A percentile compares a stretch with the other conserved stretches of the same genome.
Evolutionary conservation across 2,113 vertebrate species (phyloP).

Genomic region (Cariama cristata): DNA sequence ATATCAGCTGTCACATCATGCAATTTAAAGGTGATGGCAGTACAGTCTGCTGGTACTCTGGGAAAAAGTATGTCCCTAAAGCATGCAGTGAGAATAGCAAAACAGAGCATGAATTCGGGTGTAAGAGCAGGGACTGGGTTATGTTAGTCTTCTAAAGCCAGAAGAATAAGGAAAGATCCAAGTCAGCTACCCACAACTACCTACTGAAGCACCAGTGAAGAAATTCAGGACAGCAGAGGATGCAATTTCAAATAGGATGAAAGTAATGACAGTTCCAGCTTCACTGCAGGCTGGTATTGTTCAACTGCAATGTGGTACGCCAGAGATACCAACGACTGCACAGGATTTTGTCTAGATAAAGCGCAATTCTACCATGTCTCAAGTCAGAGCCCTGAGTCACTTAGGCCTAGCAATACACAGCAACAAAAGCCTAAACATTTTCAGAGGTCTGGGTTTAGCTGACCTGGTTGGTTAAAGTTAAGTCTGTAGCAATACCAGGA

Average conservation of each 20-base stretch:
- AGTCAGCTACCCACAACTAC: not conserved
- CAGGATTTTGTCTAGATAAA: not conserved
- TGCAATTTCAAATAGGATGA: not conserved
- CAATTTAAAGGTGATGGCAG: not conserved
- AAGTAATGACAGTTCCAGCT: not conserved
- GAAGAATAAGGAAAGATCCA: not conserved
- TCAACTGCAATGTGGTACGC: not conserved
- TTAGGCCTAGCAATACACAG: not conserved
- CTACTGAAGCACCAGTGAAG: not conserved
- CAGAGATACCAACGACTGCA: not conserved
- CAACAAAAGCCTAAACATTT: not conserved
- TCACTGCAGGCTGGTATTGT: too few species aligned
- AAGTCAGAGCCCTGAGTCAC: not conserved
- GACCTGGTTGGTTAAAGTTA: not conserved
- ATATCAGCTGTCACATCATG: not conserved
- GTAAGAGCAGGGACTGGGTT: not conserved
- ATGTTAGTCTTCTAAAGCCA: not conserved
- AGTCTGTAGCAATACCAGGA: not conserved
- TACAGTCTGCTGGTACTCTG: not conserved
- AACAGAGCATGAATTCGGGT: not conserved
- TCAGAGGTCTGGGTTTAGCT: not conserved
- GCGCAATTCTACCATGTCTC: not conserved
- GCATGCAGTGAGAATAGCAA: not conserved
- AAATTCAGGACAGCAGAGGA: not conserved
- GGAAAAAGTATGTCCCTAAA: not conserved